Evolutionary conservation across 2,113 vertebrate species (phyloP).

Genomic region (Epinephelus cyanopodus): DNA sequence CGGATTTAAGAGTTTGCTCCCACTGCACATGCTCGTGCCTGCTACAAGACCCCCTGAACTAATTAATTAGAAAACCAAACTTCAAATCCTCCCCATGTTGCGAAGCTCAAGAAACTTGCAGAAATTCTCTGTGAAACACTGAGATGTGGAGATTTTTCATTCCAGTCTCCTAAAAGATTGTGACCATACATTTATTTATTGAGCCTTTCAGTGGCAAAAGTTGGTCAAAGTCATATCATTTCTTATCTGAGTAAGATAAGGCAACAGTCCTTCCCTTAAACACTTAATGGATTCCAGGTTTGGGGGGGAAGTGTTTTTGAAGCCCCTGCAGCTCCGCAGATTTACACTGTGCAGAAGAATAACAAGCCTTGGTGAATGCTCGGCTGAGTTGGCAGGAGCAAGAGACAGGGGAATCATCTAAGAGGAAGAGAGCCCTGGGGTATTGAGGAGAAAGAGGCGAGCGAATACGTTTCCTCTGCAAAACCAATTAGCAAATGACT

Average conservation of each 20-base stretch:
- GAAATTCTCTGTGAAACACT: conserved; percentile 9
- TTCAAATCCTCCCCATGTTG: conserved; percentile 11
- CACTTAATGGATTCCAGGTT: conserved; percentile 59
- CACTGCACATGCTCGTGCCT: conserved; percentile 20
- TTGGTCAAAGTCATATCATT: conserved; percentile 40
- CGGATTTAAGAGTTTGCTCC: conserved; percentile 30
- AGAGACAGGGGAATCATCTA: conserved; percentile 77
- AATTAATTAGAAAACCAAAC: conserved; percentile 51
- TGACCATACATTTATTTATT: conserved; percentile 17
- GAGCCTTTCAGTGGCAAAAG: conserved; percentile 18
- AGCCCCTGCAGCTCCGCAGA: conserved; percentile 67
- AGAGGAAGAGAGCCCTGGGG: conserved; percentile 77
- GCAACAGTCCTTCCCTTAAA: conserved; percentile 44
- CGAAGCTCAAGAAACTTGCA: conserved; percentile 8
- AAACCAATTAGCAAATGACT: conserved; percentile 87
- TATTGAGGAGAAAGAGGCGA: conserved; percentile 76
- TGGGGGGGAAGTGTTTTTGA: conserved; percentile 60
- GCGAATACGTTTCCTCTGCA: conserved; percentile 74
- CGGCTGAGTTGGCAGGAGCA: conserved; percentile 78
- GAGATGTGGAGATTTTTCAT: background rate
- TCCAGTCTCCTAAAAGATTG: conserved; percentile 8
- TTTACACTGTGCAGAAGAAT: conserved; percentile 70
- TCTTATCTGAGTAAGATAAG: conserved; percentile 28
- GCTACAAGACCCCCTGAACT: conserved; percentile 37
- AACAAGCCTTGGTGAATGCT: conserved; percentile 77